phyloP scores from a whole-genome alignment of 2,888 invertebrate genomes.

The Luperina testacea region DNA sequence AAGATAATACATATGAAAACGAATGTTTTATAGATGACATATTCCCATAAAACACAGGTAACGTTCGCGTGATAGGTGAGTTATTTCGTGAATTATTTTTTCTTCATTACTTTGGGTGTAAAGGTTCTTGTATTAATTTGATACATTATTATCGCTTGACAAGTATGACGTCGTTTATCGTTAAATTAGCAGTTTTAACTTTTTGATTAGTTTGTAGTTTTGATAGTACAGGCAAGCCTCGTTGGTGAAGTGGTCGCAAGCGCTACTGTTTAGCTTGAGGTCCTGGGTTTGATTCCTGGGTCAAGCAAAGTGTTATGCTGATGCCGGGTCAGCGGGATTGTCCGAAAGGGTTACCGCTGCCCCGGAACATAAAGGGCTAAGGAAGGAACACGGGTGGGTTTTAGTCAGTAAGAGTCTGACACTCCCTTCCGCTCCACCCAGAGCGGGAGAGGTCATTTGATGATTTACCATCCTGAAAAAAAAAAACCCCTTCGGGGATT shows the following conservation, averaged over 20 bases:
- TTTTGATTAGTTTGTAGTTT: not conserved
- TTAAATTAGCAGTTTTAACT: not conserved
- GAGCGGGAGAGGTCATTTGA: too few species aligned
- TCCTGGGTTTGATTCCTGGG: not conserved
- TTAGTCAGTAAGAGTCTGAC: too few species aligned
- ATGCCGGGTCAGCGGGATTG: too few species aligned
- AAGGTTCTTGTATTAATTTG: slow-evolving; percentile 42
- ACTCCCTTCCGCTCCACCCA: too few species aligned
- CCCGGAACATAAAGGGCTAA: too few species aligned
- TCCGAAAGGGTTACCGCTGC: too few species aligned
- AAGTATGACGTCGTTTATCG: slow-evolving; percentile 4
- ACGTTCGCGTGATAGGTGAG: slow-evolving; percentile 59
- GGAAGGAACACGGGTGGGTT: too few species aligned
- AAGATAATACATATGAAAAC: slow-evolving; percentile 12
- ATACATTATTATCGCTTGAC: slow-evolving; percentile 35
- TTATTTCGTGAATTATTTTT: slow-evolving; percentile 50
- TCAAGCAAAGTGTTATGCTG: too few species aligned
- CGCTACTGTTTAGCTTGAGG: not conserved
- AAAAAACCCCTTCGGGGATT: too few species aligned
- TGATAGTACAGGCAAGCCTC: too few species aligned
- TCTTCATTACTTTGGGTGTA: slow-evolving; percentile 49
- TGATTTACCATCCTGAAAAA: too few species aligned
- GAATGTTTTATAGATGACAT: slow-evolving; percentile 27
- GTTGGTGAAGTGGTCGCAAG: not conserved
- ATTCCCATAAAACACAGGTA: slow-evolving; percentile 9